Base-by-base conservation (phyloP, 1,140 invertebrate genomes). In the Saccostrea cuccullata region DNA sequence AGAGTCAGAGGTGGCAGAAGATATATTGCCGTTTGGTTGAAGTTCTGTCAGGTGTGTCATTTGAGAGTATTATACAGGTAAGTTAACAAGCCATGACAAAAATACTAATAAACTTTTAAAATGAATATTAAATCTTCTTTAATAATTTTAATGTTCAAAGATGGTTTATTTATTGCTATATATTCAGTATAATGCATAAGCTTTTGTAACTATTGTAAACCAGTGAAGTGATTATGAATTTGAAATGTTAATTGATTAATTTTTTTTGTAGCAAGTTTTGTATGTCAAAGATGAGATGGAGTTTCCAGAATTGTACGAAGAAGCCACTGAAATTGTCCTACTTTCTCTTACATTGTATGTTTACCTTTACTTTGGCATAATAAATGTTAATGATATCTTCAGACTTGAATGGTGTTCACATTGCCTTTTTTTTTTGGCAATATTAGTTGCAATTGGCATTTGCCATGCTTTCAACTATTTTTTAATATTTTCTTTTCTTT, bases 261-360 rank as follows among this genome's bases (percentile, higher is more conserved):
- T 47, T 47, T 6, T 47, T 47, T 9, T 47, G 20, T 55, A 84
- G 82, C 82, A 84, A 84, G 20, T 40, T 55, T n/a, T 47, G 60
- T 86, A 77, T 30, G 56, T 60, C 5, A 15, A n/a, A 11, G 55
- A 85, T 60, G 30, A 56, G 60, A 86, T 90, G 85, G 89, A 90
- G 9, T 87, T 36, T 36, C 86, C 89, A 40, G 89, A 90, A 26
- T 56, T 90, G 67, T 82, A 90, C 58, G 73, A 87, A 58, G 87
- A 90, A 4, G 77, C 89, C 36, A 55, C 86, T 64, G 86, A 86
- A 47, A 47, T 90, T 13, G 87, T 87, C 67, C 55, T 87, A 47
- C 84, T 90, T 8, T 86, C 86, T 23, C 58, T 70, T 17, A 82
- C 60, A 47, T 73, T 90, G 89, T 90, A 90, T 40, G 89, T 87